Percentiles rank a stretch among this genome's conserved stretches.
Conservation (phyloP, 2,888 invertebrate species). For the Stictocephala bisonia region DNA sequence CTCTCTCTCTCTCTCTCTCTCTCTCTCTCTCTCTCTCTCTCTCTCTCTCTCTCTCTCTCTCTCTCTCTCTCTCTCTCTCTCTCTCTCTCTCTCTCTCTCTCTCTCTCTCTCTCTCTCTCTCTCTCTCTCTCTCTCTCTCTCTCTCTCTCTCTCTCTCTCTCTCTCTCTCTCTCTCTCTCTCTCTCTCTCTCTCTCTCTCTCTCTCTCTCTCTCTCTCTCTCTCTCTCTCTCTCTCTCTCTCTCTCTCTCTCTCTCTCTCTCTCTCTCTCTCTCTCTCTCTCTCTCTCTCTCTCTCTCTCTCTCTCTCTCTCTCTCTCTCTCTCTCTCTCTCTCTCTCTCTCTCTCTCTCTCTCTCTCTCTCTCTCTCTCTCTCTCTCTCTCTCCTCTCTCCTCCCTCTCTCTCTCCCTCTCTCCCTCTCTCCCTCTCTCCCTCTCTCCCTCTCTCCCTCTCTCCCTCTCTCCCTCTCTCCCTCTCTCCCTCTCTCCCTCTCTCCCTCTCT, state of each 20-base stretch:
- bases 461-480: background rate
- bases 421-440: background rate
- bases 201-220: conserved; percentile 13
- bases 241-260: conserved; percentile 13
- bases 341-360: conserved; percentile 13
- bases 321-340: conserved; percentile 13
- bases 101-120: conserved; percentile 13
- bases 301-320: background rate
- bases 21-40: conserved; percentile 13
- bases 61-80: conserved; percentile 13
- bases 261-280: conserved; percentile 13
- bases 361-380: conserved; percentile 4
- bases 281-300: conserved; percentile 13
- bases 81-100: conserved; percentile 13
- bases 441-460: background rate
- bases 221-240: conserved; percentile 13
- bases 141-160: conserved; percentile 13
- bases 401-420: background rate
- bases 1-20: conserved; percentile 13
- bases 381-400: background rate
- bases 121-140: conserved; percentile 13
- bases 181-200: conserved; percentile 13
- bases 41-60: conserved; percentile 13
- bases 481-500: background rate
- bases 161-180: conserved; percentile 13